These are phyloP conservation scores for Cossypha dichroa DNA, from an alignment of 2,797 vertebrate genomes.

Conservation along the genomic window DNA sequence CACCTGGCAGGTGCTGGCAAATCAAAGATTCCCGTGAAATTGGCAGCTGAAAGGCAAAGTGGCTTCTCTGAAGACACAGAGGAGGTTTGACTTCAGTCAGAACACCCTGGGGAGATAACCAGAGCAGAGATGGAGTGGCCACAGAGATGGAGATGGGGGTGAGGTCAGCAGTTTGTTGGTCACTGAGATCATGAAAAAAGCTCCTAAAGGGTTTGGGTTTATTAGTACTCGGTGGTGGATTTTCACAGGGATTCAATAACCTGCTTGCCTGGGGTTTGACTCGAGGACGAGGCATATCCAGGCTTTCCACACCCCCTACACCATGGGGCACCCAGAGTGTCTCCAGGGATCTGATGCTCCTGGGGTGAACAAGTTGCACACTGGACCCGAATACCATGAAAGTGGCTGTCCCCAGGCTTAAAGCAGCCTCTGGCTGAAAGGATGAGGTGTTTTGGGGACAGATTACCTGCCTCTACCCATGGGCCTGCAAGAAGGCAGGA, in stretches of 20 bases:
- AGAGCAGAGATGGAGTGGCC: neutral
- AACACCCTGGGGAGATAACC: neutral
- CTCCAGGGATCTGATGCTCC: neutral
- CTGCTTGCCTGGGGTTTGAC: neutral
- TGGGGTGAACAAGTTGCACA: neutral
- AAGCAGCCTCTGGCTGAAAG: neutral
- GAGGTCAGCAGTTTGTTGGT: neutral
- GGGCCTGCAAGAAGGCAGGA: neutral
- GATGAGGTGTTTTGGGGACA: neutral
- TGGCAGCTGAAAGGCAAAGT: neutral
- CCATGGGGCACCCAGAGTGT: fast-evolving
- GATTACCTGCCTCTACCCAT: neutral
- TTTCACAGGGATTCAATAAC: neutral
- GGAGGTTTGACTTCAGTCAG: neutral
- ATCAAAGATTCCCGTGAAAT: neutral
- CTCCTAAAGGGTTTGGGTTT: neutral
- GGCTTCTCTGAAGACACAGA: neutral
- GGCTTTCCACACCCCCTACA: neutral
- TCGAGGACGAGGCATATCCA: neutral
- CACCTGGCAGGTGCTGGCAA: neutral
- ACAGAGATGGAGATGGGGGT: neutral
- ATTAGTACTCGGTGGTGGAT: fast-evolving
- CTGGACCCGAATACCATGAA: neutral
- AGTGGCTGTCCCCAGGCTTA: neutral
- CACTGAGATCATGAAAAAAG: neutral